Conservation (phyloP, 2,888 invertebrate species). For the Drosophila prostipennis region DNA sequence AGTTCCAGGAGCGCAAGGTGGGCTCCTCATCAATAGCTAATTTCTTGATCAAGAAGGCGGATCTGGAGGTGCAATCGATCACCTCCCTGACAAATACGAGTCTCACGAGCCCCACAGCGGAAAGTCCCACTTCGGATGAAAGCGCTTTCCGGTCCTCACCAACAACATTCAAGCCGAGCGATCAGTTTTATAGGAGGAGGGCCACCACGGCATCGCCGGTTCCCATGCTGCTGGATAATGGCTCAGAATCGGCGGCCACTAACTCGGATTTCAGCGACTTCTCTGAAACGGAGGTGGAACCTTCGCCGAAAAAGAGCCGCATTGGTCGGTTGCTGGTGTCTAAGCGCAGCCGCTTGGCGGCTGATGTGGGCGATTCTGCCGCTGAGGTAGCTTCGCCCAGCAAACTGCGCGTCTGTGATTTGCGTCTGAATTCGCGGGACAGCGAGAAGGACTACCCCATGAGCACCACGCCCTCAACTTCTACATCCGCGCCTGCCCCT, state of each 20-base stretch:
- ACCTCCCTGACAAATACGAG: constrained; percentile 86
- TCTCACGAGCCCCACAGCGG: constrained; percentile 63
- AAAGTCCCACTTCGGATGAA: constrained; percentile 68
- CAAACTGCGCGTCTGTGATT: constrained; percentile 88
- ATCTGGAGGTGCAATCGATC: constrained; percentile 91
- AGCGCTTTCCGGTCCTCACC: constrained; percentile 82
- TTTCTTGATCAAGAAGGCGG: constrained; percentile 88
- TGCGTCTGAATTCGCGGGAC: constrained; percentile 88
- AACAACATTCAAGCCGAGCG: constrained; percentile 82
- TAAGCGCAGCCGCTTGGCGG: constrained; percentile 84
- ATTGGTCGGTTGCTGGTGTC: constrained; percentile 84
- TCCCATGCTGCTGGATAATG: constrained; percentile 82
- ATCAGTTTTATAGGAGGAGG: constrained; percentile 82
- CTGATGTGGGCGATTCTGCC: constrained; percentile 82
- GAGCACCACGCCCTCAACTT: constrained; percentile 67
- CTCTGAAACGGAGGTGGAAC: constrained; percentile 89
- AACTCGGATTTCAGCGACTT: constrained; percentile 86
- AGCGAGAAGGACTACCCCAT: constrained; percentile 85
- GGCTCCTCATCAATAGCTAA: constrained; percentile 90
- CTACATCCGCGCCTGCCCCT: constrained; percentile 36
- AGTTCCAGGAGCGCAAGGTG: constrained; percentile 89
- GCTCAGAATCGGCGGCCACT: constrained; percentile 82
- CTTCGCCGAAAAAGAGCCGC: constrained; percentile 89
- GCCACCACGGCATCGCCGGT: constrained; percentile 82
- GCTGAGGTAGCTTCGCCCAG: constrained; percentile 88